phyloP scores from a whole-genome alignment of 2,888 invertebrate genomes.

The Asteroscopus sphinx region DNA sequence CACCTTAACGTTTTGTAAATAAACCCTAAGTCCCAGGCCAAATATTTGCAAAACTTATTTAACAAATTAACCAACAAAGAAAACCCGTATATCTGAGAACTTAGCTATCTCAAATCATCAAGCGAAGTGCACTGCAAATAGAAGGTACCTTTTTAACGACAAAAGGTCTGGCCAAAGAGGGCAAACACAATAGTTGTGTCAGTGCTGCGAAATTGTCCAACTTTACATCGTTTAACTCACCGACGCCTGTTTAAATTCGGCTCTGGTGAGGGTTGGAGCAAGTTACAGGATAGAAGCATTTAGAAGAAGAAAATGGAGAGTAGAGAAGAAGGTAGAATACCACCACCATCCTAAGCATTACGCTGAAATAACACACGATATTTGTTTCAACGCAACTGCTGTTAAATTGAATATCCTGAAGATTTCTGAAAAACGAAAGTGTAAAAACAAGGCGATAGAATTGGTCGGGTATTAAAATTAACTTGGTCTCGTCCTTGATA shows the following conservation, averaged over 20 bases:
- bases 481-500: too few species aligned
- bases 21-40: constrained; percentile 1
- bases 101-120: constrained; percentile 10
- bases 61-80: constrained; percentile 26
- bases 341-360: too few species aligned
- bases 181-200: constrained; percentile 71
- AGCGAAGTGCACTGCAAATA: constrained; percentile 14
- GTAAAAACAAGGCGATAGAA: too few species aligned
- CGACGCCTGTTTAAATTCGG: constrained; percentile 72
- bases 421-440: too few species aligned
- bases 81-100: constrained; percentile 17
- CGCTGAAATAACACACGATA: too few species aligned
- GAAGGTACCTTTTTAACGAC: constrained; percentile 53
- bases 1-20: not conserved
- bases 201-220: constrained; percentile 67
- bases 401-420: too few species aligned
- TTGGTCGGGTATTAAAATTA: too few species aligned
- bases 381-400: too few species aligned
- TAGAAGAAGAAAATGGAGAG: too few species aligned
- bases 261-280: constrained; percentile 53
- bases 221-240: constrained; percentile 73
- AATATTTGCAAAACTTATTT: constrained; percentile 33
- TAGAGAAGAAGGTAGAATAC: too few species aligned
- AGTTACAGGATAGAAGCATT: constrained; percentile 32
- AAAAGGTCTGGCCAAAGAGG: constrained; percentile 60